phyloP scores from a whole-genome alignment of 2,113 vertebrate species.

The Phyllopteryx taeniolatus region DNA sequence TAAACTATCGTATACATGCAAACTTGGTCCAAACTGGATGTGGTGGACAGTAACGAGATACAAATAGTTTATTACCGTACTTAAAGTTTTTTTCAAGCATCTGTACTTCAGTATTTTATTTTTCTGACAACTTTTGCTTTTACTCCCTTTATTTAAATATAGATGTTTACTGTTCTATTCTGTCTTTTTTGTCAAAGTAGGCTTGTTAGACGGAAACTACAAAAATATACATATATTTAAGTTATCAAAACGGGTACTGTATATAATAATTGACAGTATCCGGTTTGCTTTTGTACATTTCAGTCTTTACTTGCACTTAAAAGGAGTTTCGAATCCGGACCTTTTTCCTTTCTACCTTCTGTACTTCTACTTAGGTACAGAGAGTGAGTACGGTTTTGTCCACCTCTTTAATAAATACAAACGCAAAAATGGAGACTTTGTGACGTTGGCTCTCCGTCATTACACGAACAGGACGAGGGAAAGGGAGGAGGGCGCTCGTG shows the following conservation, averaged over 20 bases:
- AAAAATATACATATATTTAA: too few species aligned
- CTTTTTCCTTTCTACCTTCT: too few species aligned
- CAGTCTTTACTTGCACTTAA: too few species aligned
- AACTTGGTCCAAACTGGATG: background rate
- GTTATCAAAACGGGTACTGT: too few species aligned
- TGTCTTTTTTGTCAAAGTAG: background rate
- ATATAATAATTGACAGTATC: too few species aligned
- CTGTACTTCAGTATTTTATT: background rate
- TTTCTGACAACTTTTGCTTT: background rate
- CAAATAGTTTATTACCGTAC: background rate
- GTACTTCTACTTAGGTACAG: too few species aligned
- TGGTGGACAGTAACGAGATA: background rate
- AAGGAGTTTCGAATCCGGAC: too few species aligned
- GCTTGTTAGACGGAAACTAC: too few species aligned
- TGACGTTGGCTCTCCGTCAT: background rate
- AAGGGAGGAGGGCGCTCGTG: conserved; percentile 19
- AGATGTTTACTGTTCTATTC: too few species aligned
- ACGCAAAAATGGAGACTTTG: background rate
- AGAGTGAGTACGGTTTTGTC: too few species aligned
- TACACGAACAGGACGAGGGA: background rate
- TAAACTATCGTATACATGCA: background rate
- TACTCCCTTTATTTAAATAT: background rate
- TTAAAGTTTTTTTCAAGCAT: background rate
- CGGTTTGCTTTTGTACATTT: too few species aligned
- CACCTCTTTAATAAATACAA: too few species aligned